Evolutionary conservation across 2,888 invertebrate genomes (phyloP), one percentile per base, ranked within the genome.

Genomic region (Notocelia uddmanniana): DNA sequence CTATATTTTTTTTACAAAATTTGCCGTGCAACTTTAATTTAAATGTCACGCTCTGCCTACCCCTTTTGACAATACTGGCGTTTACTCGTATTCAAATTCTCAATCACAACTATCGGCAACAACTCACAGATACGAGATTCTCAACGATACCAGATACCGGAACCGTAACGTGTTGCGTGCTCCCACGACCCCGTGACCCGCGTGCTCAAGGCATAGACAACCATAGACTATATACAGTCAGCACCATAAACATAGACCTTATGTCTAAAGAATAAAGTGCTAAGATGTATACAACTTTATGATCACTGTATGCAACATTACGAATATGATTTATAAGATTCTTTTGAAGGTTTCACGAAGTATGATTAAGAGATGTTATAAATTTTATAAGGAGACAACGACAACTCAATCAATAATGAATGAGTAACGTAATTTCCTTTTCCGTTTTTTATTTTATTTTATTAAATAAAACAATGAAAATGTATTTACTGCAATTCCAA

Each of bases 111-210:
- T 9, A 6, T 31, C 8, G 31, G 31, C 31, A 31, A 31, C 31
- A 31, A 31, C 26, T 26, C 31, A 31, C 31, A 5, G 31, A 31
- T 31, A 23, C 45, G 23, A 60, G 34, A n/a, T 21, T 52, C 13
- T 50, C 50, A 64, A 31, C 34, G 64, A 64, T 37, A 64, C 64
- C 55, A 45, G 37, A 67, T 57, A 70, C 60, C 67, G 60, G 68
- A 73, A 73, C 72, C 19, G 68, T 73, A 71, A 67, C 54, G 60
- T 45, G 45, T 15, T 67, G 72, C 68, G 68, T 57, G 57, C 62
- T 74, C 75, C 73, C 75, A 75, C 75, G 75, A 75, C 75, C 75
- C 60, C 34, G 45, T 58, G 74, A 75, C 74, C 75, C 48, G 34
- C 19, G 50, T 50, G 52, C 34, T 26, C 26, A 19, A 18, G 23